These are phyloP conservation scores for Lerista edwardsae DNA, from an alignment of 2,797 vertebrate genomes.

Conservation along the genomic window DNA sequence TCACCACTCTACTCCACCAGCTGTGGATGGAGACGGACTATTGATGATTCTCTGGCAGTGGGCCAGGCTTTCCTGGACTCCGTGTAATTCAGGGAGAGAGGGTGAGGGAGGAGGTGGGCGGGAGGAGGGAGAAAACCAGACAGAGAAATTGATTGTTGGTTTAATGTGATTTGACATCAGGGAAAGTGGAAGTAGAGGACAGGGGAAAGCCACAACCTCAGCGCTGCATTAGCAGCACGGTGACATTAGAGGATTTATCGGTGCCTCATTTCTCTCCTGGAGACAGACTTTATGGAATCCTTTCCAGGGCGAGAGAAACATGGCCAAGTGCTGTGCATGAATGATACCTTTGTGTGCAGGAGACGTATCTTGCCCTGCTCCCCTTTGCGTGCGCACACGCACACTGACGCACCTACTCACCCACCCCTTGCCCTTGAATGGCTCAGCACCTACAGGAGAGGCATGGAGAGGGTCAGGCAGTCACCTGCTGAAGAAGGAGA, in stretches of 20 bases:
- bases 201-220: constrained; percentile 62
- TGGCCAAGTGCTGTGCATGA: not conserved
- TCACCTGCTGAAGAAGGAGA: constrained; percentile 33
- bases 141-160: constrained; percentile 75
- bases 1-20: constrained; percentile 57
- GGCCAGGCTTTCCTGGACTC: constrained; percentile 57
- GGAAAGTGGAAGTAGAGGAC: constrained; percentile 63
- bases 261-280: constrained; percentile 27
- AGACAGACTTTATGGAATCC: constrained; percentile 30
- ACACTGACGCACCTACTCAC: not conserved
- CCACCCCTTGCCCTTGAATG: rapidly evolving
- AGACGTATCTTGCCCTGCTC: constrained; percentile 19
- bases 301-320: constrained; percentile 46
- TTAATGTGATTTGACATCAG: constrained; percentile 65
- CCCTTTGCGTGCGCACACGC: not conserved
- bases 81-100: not conserved
- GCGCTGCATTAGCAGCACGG: constrained; percentile 40
- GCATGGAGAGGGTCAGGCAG: not conserved
- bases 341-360: constrained; percentile 12
- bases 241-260: constrained; percentile 20
- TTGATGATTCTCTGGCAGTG: constrained; percentile 44
- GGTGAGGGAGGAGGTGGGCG: not conserved
- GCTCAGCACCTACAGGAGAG: constrained; percentile 29
- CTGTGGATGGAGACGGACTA: constrained; percentile 42
- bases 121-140: constrained; percentile 59